Evolutionary conservation across 2,797 vertebrate species (phyloP).

Genomic region (Macrochelys suwanniensis): DNA sequence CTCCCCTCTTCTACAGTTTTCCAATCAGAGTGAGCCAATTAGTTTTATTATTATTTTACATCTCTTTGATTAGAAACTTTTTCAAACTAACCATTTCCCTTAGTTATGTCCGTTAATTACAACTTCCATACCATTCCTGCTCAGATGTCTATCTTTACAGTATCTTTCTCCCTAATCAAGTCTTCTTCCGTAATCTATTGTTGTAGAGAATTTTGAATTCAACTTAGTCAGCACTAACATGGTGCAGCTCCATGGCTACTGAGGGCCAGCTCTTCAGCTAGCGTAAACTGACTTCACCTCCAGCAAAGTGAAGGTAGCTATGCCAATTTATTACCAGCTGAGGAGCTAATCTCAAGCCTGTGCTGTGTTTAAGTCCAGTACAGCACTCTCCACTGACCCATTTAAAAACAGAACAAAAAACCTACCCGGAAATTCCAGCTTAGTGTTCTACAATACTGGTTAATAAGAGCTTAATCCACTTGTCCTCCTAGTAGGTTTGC

Average conservation of each 20-base stretch:
- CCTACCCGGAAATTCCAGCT: neutral
- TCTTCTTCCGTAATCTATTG: constrained; percentile 4
- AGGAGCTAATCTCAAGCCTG: neutral
- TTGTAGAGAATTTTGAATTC: neutral
- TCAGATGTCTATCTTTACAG: neutral
- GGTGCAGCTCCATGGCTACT: neutral
- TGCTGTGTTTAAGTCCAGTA: neutral
- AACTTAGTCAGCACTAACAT: neutral
- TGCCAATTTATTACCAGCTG: neutral
- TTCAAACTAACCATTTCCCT: neutral
- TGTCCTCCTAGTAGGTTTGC: neutral
- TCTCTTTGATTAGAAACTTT: constrained; percentile 26
- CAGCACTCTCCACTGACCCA: neutral
- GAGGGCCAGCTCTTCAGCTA: neutral
- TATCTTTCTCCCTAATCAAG: neutral
- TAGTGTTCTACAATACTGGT: neutral
- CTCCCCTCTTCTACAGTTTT: neutral
- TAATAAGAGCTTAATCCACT: neutral
- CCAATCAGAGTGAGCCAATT: neutral
- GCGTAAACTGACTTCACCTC: neutral
- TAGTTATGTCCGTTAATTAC: neutral
- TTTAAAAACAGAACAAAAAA: neutral
- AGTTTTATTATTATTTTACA: neutral
- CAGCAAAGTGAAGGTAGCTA: neutral
- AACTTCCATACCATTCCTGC: neutral